Base-by-base conservation (phyloP, 2,888 invertebrate genomes). In the Germaria angustata region DNA sequence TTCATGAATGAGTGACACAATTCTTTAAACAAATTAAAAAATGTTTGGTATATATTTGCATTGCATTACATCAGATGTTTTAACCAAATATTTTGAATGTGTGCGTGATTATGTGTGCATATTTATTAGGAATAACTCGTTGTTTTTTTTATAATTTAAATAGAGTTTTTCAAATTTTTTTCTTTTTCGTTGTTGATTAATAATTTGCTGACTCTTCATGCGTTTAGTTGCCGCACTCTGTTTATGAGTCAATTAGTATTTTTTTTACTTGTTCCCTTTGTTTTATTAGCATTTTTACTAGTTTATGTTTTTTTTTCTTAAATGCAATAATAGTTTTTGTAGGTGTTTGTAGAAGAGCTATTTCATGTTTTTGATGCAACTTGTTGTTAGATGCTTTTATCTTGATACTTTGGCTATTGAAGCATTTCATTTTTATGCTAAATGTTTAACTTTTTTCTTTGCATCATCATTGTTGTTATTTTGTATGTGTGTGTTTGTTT, bases 351-450 rank as follows among this genome's bases (percentile, higher is more conserved):
- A 15, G 6, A 22, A 22, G 6, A 34, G 49, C 11, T 69, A 69
- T 63, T 77, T 20, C 57, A 32, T 55, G 66, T 55, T 77, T 72
- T 81, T 81, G 77, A 81, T 81, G 77, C 77, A 81, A 81, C 81
- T 77, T 66, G 72, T 68, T 81, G 81, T 72, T 57, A 9, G 53
- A 28, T 68, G 57, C 7, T 72, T 32, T 77, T 77, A 81, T 81
- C 77, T 77, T 76, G 72, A 61, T 81, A 22, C 44, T 65, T 36
- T 66, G 77, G 72, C 77, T 81, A 77, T 77, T 81, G 81, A 77
- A 68, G 77, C 71, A 81, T 77, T 77, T 66, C 71, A 28, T 46
- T 76, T 66, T 34, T 72, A 49, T 57, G 39, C 34, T 65, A 41
- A 71, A 55, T 71, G 36, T 11, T 76, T 76, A 55, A 24, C 46